Base-by-base conservation (phyloP, 2,797 vertebrate genomes). In the Hephaestus fuliginosus region DNA sequence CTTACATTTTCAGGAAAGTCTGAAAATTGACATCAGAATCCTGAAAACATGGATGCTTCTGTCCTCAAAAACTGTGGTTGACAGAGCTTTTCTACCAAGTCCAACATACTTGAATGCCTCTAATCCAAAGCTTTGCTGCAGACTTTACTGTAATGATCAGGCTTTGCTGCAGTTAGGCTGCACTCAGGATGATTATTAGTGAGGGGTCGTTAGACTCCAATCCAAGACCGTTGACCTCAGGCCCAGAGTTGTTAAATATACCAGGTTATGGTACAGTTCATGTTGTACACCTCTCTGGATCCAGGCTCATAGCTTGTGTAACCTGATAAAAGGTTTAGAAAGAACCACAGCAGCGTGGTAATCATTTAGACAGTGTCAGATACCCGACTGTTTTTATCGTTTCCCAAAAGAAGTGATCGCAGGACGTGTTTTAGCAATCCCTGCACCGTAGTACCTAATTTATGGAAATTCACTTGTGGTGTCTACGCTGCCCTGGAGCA, bases 141-240 rank as follows among this genome's bases (percentile, higher is more conserved):
- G 41, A 56, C 8, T 66, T 82, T 49, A 52, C 60, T 1, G 33
- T 77, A 61, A 72, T 76, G 52, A 72, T 63, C 28, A 17, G 60
- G 75, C 81, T 71, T 76, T 84, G 68, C 83, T 68, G 64, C 78
- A 71, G 63, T 73, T 49, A 83, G 76, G 76, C 83, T 74, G 44
- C 41, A 58, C 51, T 71, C 62, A 44, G 22, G 13, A 71, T 81
- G 1, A 67, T 49, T 62, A 76, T 76, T 78, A 46, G 33, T 8
- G 5, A n/a, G 61, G 0, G 14, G 10, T 55, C 61, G 65, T 68
- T 66, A 53, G 51, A 36, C 33, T 33, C 51, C 64, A 39, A 65
- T 17, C 28, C n/a, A 25, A 62, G 8, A 62, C 70, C 51, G 14
- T 77, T 51, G 41, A n/a, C 64, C 30, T 60, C 15, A 17, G 39